These are phyloP conservation scores for Anableps anableps DNA, from an alignment of 2,797 vertebrate species.

Conservation along the genomic window DNA sequence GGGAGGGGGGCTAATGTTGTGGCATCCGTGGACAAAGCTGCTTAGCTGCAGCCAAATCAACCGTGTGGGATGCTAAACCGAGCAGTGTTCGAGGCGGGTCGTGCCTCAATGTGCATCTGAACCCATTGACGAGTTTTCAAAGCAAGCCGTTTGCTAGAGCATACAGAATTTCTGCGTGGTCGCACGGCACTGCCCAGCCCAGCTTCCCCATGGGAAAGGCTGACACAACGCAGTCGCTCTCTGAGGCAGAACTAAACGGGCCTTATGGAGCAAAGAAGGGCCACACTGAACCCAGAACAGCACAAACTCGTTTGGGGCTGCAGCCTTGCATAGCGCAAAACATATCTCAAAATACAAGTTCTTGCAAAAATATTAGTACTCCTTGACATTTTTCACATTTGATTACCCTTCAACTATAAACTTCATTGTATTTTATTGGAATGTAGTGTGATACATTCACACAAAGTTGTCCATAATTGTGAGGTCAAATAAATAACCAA, in stretches of 20 bases:
- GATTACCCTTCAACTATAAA: neutral
- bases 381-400: neutral
- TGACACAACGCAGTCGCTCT: conserved; percentile 71
- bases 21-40: conserved; percentile 76
- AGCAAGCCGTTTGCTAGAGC: conserved; percentile 76
- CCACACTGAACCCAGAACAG: conserved; percentile 51
- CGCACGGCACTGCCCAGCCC: conserved; percentile 69
- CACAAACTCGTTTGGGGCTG: conserved; percentile 31
- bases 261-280: conserved; percentile 46
- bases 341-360: conserved; percentile 53
- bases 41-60: conserved; percentile 74
- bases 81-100: conserved; percentile 60
- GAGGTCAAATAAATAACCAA: neutral
- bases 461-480: neutral
- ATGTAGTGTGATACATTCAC: neutral
- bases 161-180: conserved; percentile 83
- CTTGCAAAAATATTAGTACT: neutral
- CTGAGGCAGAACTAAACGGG: conserved; percentile 75
- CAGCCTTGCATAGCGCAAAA: conserved; percentile 54
- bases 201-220: conserved; percentile 78
- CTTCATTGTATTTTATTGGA: neutral
- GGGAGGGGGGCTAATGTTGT: conserved; percentile 55
- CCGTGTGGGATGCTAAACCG: conserved; percentile 70
- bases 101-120: conserved; percentile 74
- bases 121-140: conserved; percentile 78